phyloP scores from a whole-genome alignment of 1,140 invertebrate species.

The Cydia splendana region DNA sequence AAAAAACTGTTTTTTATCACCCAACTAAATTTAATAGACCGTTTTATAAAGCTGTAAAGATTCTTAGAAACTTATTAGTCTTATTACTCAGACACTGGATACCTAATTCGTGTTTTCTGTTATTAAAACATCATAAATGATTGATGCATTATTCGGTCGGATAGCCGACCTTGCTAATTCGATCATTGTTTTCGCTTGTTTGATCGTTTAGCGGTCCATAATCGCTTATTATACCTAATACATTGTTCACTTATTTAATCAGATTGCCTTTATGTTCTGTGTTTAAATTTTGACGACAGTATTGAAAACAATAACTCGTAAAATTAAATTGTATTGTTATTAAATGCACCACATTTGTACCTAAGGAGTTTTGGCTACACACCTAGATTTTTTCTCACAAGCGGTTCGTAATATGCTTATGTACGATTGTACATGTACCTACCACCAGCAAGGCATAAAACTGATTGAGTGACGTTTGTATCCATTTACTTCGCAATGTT shows the following conservation, averaged over 20 bases:
- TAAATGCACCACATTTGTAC: no score
- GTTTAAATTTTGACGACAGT: constrained; percentile 6
- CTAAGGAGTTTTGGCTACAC: neutral
- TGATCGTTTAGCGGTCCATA: constrained; percentile 48
- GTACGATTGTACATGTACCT: neutral
- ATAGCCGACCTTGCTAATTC: constrained; percentile 44
- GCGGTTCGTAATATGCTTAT: neutral
- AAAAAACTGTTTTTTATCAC: constrained; percentile 8
- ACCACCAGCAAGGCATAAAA: neutral
- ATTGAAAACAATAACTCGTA: neutral
- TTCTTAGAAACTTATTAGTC: constrained; percentile 35
- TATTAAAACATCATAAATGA: constrained; percentile 60
- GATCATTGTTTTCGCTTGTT: constrained; percentile 54
- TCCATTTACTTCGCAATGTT: neutral
- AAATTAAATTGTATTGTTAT: no score
- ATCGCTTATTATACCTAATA: constrained; percentile 37
- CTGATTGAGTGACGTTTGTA: neutral
- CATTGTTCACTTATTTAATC: constrained; percentile 47
- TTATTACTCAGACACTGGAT: constrained; percentile 36
- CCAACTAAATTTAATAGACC: constrained; percentile 26
- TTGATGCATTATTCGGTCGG: constrained; percentile 50
- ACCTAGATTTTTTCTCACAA: neutral
- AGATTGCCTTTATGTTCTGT: constrained; percentile 35
- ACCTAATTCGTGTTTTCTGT: constrained; percentile 44
- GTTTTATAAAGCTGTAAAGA: constrained; percentile 12